Evolutionary conservation across 2,888 invertebrate genomes (phyloP), one percentile per base, ranked within the genome.

Genomic region (Caenorhabditis sp.): DNA sequence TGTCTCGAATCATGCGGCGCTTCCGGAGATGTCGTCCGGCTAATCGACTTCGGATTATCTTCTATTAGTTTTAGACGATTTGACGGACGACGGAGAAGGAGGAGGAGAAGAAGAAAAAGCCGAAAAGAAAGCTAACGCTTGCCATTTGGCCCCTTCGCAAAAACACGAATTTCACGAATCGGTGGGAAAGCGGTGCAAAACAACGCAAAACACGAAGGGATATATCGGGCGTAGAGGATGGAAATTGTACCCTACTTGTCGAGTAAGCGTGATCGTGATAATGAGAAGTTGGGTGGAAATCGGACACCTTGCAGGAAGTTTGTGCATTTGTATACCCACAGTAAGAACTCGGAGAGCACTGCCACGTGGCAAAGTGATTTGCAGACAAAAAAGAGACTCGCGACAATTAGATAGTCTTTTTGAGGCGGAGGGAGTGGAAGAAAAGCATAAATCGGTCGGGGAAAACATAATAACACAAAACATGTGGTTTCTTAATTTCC

Each of bases 241-340:
- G 62, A 63, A 65, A 65, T 65, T 65, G 65, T 65, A 65, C 45
- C 65, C 65, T 45, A 32, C 41, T 15, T n/a, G 15, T 27, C 20
- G 37, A n/a, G 17, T 24, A 50, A 15, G 30, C 52, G 20, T 50
- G 62, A 52, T 30, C 35, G 26, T 65, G 65, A 65, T 65, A 55
- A 65, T 65, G 53, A 65, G 65, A 24, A 53, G n/a, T n/a, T n/a
- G 26, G 48, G 62, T 17, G 35, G 65, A 65, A 65, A 65, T 65
- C 39, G 30, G 65, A 65, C n/a, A 65, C 65, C 52, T n/a, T n/a
- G n/a, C 15, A 11, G 43, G 45, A 24, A 46, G 24, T 17, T 26
- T n/a, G 1, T 3, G 17, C 35, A 2, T 45, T 26, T 65, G 53
- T 37, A 37, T 55, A 55, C 46, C 43, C 24, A 46, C 32, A 30